Evolutionary conservation across 2,113 vertebrate genomes (phyloP).

Genomic region (Rissa tridactyla): DNA sequence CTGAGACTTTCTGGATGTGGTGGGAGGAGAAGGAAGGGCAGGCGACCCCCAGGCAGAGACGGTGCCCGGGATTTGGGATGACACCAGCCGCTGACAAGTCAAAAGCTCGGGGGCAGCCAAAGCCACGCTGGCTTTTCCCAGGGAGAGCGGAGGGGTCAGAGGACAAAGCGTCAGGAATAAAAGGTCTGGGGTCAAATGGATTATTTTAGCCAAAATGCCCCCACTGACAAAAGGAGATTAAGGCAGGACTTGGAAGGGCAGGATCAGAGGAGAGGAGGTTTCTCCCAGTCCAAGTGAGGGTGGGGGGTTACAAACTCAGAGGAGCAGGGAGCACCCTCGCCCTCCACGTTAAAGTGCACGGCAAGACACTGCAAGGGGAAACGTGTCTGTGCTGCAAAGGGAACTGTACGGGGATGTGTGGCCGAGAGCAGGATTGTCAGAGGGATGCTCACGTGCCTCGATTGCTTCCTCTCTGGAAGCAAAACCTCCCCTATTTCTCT

Average conservation of each 20-base stretch:
- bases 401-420: not conserved
- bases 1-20: not conserved
- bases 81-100: not conserved
- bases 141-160: not conserved
- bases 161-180: not conserved
- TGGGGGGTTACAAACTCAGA: not conserved
- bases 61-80: not conserved
- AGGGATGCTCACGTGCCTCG: not conserved
- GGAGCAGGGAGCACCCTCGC: not conserved
- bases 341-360: not conserved
- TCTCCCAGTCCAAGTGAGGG: not conserved
- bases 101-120: not conserved
- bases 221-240: not conserved
- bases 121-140: not conserved
- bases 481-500: not conserved
- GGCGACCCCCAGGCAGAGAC: not conserved
- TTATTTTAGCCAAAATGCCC: not conserved
- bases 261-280: not conserved
- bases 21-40: not conserved
- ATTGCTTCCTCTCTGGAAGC: not conserved
- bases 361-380: not conserved
- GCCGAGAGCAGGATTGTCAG: not conserved
- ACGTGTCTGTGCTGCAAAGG: too few relatives aligned
- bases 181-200: slow-evolving; percentile 17
- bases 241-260: not conserved